Conservation (phyloP, 2,888 invertebrate species). For the Drosophila diplacantha region DNA sequence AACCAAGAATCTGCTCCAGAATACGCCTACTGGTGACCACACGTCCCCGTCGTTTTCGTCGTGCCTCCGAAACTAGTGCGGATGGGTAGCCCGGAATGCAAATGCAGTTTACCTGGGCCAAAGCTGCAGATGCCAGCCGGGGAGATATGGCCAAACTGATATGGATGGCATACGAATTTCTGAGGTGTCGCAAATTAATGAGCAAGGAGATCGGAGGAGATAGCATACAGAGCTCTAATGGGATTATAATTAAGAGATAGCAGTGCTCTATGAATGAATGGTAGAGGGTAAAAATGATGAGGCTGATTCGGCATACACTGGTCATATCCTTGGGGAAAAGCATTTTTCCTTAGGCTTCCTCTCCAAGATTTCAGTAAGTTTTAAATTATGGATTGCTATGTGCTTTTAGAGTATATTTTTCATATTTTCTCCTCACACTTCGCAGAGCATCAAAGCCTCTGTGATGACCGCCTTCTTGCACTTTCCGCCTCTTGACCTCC, state of each 20-base stretch:
- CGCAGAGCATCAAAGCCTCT: constrained; percentile 5
- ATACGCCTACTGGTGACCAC: constrained; percentile 33
- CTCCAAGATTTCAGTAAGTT: not conserved
- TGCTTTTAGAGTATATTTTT: not conserved
- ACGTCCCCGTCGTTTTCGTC: constrained; percentile 1
- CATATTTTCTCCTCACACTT: no score
- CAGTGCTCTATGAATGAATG: not conserved
- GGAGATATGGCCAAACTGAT: constrained; percentile 1
- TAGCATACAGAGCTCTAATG: constrained; percentile 4
- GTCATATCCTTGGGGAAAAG: not conserved
- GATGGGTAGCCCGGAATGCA: constrained; percentile 9
- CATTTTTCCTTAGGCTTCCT: not conserved
- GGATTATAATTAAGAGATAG: constrained; percentile 7
- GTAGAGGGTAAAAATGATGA: not conserved
- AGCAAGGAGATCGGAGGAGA: constrained; percentile 18
- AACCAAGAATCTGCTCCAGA: constrained; percentile 26
- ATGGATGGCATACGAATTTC: constrained; percentile 13
- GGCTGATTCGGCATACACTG: not conserved
- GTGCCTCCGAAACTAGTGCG: not conserved
- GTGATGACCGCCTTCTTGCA: not conserved
- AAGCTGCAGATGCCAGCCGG: constrained; percentile 7
- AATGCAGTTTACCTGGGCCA: constrained; percentile 16
- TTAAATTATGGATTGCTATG: not conserved
- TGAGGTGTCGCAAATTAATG: constrained; percentile 35
- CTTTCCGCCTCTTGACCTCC: constrained; percentile 27